Evolutionary conservation across 2,113 vertebrate genomes (phyloP).

Genomic region (Platysteira castanea): DNA sequence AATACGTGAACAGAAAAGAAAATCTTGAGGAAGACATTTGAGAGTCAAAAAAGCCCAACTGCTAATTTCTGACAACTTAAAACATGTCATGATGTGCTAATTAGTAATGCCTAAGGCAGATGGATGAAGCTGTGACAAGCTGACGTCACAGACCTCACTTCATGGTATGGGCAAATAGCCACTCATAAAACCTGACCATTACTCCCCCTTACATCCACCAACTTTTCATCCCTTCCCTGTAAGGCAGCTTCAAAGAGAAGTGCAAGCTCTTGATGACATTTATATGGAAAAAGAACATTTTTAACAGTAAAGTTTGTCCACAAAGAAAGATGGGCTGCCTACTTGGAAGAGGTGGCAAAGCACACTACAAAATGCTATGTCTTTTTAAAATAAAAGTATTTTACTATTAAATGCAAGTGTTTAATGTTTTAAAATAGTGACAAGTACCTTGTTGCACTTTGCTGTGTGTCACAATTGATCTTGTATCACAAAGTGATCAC

Average conservation of each 20-base stretch:
- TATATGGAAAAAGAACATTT: neutral
- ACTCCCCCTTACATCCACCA: neutral
- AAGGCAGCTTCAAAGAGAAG: neutral
- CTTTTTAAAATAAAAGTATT: neutral
- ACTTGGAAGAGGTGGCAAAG: neutral
- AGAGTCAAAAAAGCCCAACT: accelerated
- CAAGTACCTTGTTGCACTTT: neutral
- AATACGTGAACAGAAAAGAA: neutral
- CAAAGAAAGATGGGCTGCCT: neutral
- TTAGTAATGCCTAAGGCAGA: neutral
- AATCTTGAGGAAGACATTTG: neutral
- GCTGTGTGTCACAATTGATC: neutral
- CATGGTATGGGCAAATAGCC: neutral
- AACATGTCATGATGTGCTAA: neutral
- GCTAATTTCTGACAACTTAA: neutral
- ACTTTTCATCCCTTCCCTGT: neutral
- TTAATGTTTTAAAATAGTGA: neutral
- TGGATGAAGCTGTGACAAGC: neutral
- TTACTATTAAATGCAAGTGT: neutral
- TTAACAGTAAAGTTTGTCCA: neutral
- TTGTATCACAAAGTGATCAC: neutral
- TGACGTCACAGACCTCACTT: neutral
- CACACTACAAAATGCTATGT: neutral
- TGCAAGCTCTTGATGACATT: neutral
- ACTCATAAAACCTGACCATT: neutral